A percentile compares a stretch with the other conserved stretches of the same genome.
These are phyloP conservation scores for Quadriops clusia DNA, from an alignment of 2,888 invertebrate species.

Conservation along the genomic window DNA sequence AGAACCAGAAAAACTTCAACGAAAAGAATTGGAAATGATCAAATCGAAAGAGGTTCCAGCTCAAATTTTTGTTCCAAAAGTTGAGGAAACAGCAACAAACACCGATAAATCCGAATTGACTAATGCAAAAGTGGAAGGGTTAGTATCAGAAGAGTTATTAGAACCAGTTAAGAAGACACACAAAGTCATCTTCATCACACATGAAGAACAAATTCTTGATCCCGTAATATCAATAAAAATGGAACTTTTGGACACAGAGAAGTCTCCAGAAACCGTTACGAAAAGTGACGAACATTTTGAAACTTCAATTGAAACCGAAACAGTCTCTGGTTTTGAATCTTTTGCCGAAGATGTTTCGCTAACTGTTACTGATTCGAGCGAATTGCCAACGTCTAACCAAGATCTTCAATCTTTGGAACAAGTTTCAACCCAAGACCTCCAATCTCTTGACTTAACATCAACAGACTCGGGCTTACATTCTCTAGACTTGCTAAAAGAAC, in stretches of 20 bases:
- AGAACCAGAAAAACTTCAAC: background rate
- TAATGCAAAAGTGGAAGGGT: no score
- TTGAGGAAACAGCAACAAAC: no score
- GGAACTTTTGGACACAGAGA: constrained; percentile 37
- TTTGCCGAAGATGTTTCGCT: no score
- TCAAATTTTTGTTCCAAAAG: no score
- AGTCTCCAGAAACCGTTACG: constrained; percentile 11
- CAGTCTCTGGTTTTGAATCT: no score
- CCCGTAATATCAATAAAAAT: constrained; percentile 54
- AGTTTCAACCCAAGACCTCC: background rate
- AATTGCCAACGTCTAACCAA: no score
- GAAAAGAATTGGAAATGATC: background rate
- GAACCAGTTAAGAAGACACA: constrained; percentile 20
- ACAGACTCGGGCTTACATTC: no score
- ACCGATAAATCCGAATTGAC: no score
- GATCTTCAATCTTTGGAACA: background rate
- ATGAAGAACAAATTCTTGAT: constrained; percentile 56
- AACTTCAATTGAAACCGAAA: no score
- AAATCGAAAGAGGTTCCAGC: constrained; percentile 3
- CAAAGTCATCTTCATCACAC: constrained; percentile 56
- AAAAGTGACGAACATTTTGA: constrained; percentile 8
- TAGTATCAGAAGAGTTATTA: no score
- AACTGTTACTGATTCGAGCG: no score
- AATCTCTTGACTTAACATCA: constrained; percentile 13
- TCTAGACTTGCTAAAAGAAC: constrained; percentile 13